Evolutionary conservation across 2,888 invertebrate genomes (phyloP).

Genomic region (Timandra comae): DNA sequence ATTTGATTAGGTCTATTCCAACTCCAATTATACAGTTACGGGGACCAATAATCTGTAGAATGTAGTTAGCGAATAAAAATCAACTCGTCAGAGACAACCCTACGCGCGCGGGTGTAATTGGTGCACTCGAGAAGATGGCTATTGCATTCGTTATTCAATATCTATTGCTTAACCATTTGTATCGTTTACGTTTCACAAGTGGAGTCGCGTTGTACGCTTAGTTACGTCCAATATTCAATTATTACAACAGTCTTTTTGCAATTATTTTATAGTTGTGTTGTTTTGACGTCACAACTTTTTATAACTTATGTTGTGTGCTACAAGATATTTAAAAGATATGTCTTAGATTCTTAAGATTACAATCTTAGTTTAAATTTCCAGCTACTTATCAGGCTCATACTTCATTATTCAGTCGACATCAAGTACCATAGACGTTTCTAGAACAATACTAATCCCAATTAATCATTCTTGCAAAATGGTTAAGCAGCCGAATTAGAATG

Average conservation of each 20-base stretch:
- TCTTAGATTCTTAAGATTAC: too few species aligned
- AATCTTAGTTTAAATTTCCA: too few species aligned
- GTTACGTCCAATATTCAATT: background rate
- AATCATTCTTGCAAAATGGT: conserved; percentile 19
- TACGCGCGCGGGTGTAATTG: conserved; percentile 43
- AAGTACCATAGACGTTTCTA: conserved; percentile 7
- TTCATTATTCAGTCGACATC: too few species aligned
- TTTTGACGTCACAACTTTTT: too few species aligned
- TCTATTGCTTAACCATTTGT: conserved; percentile 15
- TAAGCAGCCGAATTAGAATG: conserved; percentile 19
- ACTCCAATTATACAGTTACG: too few species aligned
- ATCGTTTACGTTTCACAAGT: conserved; percentile 16
- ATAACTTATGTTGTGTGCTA: too few species aligned
- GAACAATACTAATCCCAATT: conserved; percentile 15
- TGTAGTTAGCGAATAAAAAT: background rate
- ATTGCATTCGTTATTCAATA: conserved; percentile 26
- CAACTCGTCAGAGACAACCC: conserved; percentile 31
- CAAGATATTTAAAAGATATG: too few species aligned
- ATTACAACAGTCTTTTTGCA: too few species aligned
- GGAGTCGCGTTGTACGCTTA: background rate
- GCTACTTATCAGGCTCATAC: too few species aligned
- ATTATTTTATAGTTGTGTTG: too few species aligned
- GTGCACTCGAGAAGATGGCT: conserved; percentile 31
- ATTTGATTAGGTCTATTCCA: too few species aligned
- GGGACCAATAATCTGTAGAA: too few species aligned